Evolutionary conservation across 2,888 invertebrate genomes (phyloP).

Genomic region (Apodemia duryi): DNA sequence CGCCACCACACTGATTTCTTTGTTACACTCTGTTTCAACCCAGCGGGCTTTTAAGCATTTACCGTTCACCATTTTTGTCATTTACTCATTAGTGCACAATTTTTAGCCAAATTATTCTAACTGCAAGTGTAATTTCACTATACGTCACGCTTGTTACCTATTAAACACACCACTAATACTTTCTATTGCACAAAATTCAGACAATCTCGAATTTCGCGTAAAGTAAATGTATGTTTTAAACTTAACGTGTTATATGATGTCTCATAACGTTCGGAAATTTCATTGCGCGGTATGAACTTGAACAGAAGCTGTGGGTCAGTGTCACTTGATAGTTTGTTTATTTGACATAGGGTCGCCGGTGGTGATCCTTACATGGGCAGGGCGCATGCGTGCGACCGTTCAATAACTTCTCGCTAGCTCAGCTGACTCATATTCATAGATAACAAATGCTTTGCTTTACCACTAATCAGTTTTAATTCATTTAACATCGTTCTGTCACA

Average conservation of each 20-base stretch:
- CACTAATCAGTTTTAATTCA: conserved; percentile 1
- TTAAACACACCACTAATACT: conserved; percentile 48
- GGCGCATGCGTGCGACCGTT: conserved; percentile 68
- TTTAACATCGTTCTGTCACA: background rate
- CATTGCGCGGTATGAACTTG: background rate
- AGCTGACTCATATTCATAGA: conserved; percentile 39
- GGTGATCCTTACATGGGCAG: conserved; percentile 36
- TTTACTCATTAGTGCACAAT: conserved; percentile 12
- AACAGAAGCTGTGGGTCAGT: conserved; percentile 49
- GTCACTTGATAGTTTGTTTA: conserved; percentile 66
- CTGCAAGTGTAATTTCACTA: conserved; percentile 49
- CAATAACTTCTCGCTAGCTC: conserved; percentile 50
- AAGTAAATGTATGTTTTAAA: background rate
- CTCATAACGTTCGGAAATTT: background rate
- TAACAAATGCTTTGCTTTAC: background rate
- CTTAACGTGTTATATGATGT: background rate
- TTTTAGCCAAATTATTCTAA: conserved; percentile 31
- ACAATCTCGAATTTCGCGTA: background rate
- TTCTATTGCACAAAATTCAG: conserved; percentile 56
- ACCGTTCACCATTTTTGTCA: conserved; percentile 24
- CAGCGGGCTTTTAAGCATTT: conserved; percentile 33
- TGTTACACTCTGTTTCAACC: conserved; percentile 66
- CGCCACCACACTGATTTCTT: conserved; percentile 57
- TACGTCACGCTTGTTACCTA: conserved; percentile 59
- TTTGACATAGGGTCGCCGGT: conserved; percentile 56